Percentiles rank a stretch among this genome's conserved stretches.
These are phyloP conservation scores for Pontoporia blainvillei DNA, from an alignment of 2,113 vertebrate genomes.

Conservation along the genomic window DNA sequence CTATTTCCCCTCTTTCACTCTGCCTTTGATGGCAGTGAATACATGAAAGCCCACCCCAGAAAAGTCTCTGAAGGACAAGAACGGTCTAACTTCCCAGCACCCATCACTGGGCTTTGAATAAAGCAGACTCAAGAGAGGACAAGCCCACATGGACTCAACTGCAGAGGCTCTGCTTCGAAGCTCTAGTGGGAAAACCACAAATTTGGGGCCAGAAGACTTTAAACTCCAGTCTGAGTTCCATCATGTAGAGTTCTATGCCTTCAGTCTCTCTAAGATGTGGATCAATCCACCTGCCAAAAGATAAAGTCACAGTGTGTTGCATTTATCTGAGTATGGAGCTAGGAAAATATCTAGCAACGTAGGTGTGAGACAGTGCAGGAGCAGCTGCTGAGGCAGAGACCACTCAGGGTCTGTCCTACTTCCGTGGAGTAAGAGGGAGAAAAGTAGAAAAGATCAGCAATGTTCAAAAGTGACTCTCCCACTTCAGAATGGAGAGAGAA, in stretches of 20 bases:
- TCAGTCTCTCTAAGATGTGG: not conserved
- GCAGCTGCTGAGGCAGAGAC: not conserved
- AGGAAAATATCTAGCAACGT: not conserved
- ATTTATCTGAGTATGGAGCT: not conserved
- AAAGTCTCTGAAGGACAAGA: not conserved
- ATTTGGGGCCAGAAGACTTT: not conserved
- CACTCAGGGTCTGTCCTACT: not conserved
- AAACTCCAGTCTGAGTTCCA: not conserved
- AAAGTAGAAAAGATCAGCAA: not conserved
- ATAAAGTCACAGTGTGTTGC: not conserved
- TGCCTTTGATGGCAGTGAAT: not conserved
- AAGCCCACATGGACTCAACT: rapidly evolving
- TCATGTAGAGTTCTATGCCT: not conserved
- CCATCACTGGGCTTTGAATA: not conserved
- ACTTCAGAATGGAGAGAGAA: not conserved
- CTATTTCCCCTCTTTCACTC: not conserved
- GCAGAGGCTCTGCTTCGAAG: not conserved
- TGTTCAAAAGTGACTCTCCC: not conserved
- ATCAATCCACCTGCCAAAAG: not conserved
- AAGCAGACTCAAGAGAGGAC: not conserved
- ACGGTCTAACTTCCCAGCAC: not conserved
- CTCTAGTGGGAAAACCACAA: not conserved
- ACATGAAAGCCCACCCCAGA: not conserved
- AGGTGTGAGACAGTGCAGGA: not conserved
- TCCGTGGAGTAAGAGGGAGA: not conserved